A percentile compares a stretch with the other conserved stretches of the same genome.
Evolutionary conservation across 2,888 invertebrate species (phyloP).

Genomic region (Rhingia campestris): DNA sequence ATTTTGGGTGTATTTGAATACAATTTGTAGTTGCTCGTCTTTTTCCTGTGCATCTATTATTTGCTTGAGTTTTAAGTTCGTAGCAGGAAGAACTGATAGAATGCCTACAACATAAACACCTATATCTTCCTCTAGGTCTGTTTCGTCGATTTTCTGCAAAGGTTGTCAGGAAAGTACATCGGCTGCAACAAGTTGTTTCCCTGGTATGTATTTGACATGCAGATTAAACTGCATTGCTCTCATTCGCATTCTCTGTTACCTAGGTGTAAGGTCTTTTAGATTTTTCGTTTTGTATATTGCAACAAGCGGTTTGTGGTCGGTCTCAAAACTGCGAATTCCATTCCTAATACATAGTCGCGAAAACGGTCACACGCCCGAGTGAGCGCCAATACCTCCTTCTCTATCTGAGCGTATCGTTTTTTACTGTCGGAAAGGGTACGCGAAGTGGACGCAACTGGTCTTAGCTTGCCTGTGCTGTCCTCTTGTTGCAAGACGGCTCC

Average conservation of each 20-base stretch:
- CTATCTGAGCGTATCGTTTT: no score
- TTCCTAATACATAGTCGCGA: slow-evolving; percentile 79
- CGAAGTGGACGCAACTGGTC: no score
- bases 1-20: slow-evolving; percentile 22
- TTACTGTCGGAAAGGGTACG: no score
- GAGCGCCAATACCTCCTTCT: no score
- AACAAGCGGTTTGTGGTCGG: slow-evolving; percentile 44
- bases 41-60: slow-evolving; percentile 19
- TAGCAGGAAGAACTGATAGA: slow-evolving; percentile 32
- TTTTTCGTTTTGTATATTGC: slow-evolving; percentile 24
- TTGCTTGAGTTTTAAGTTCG: slow-evolving; percentile 12
- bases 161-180: slow-evolving; percentile 33
- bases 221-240: slow-evolving; percentile 32
- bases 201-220: slow-evolving; percentile 28
- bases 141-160: slow-evolving; percentile 22
- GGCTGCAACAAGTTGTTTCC: slow-evolving; percentile 31
- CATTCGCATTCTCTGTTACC: slow-evolving; percentile 20
- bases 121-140: slow-evolving; percentile 25
- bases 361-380: slow-evolving; percentile 76
- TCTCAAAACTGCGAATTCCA: slow-evolving; percentile 78
- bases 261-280: slow-evolving; percentile 21
- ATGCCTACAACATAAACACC: slow-evolving; percentile 21
- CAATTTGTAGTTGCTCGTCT: slow-evolving; percentile 21
- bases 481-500: no score
- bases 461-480: no score